phyloP scores from a whole-genome alignment of 2,888 invertebrate genomes.

The Panorpa germanica region DNA sequence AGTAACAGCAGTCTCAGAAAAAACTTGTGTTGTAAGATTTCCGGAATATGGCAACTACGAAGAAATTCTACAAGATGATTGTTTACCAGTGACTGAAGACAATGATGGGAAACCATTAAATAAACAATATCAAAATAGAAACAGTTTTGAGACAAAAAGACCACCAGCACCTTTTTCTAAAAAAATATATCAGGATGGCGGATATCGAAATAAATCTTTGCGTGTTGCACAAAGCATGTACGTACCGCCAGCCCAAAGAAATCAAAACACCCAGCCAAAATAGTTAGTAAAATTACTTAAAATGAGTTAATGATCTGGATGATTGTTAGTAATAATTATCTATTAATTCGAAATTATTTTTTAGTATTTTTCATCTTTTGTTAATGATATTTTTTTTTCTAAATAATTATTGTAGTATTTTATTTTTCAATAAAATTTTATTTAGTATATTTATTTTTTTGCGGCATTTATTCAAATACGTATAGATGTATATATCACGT shows the following conservation, averaged over 20 bases:
- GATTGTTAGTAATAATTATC: too few species aligned
- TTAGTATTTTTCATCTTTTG: too few species aligned
- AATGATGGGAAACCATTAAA: conserved; percentile 15
- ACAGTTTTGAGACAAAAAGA: conserved; percentile 9
- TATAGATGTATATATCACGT: too few species aligned
- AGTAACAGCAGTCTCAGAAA: conserved; percentile 62
- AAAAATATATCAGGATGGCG: conserved; percentile 12
- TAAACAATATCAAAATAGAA: conserved; percentile 6
- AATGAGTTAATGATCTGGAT: too few species aligned
- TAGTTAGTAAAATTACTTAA: too few species aligned
- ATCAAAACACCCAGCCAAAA: too few species aligned
- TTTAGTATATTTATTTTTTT: too few species aligned
- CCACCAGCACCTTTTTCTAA: conserved; percentile 12
- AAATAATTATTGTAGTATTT: too few species aligned
- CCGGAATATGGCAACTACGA: conserved; percentile 80
- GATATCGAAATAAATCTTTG: conserved; percentile 16
- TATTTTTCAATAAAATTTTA: too few species aligned
- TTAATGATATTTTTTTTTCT: too few species aligned
- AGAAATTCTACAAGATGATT: conserved; percentile 68
- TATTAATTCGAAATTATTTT: too few species aligned
- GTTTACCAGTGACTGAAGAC: conserved; percentile 39
- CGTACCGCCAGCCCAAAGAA: conserved; percentile 25
- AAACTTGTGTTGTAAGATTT: conserved; percentile 71
- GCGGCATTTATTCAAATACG: too few species aligned
- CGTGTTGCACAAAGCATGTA: conserved; percentile 24